Evolutionary conservation across 2,797 vertebrate species (phyloP), one percentile per base, ranked within the genome.

Genomic region (Eulemur albifrons): DNA sequence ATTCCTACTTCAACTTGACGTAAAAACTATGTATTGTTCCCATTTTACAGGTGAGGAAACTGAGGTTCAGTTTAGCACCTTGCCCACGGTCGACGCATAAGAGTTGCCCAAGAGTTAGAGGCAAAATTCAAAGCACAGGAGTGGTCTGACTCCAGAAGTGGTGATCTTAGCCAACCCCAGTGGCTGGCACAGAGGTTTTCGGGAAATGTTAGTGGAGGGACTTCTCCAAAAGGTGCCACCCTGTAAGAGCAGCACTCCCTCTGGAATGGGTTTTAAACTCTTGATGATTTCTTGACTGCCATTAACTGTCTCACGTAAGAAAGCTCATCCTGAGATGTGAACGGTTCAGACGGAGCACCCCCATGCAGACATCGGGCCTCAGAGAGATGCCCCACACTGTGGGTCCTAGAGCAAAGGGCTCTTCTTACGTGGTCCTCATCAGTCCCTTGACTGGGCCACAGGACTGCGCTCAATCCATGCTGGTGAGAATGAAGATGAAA

Each of bases 251-350:
- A 23, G 15, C 69, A 14, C 35, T 59, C 86, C 32, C 48, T 48
- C 86, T 30, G 30, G 57, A n/a, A 35, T 57, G 13, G 82, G 15
- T 88, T 72, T 93, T n/a, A 61, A 69, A 67, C 35, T 52, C 40
- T n/a, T 25, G 35, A 17, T 84, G 23, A 61, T 81, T 91, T 75
- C 77, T 27, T 35, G 30, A 92, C 30, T 54, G 18, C 52, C 18
- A 9, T 59, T 65, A n/a, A 48, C 35, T 4, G 2, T 63, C 30
- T 54, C 38, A 38, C 43, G 4, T 57, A 48, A 89, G 45, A n/a
- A 54, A 43, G 38, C 9, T 79, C 52, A 50, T 52, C 27, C 4
- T 2, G 23, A 57, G 63, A 54, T 48, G 9, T 20, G 10, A 57
- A 8, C 2, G 32, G 11, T 70, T 18, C 21, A 5, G 84, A 50